Conservation (phyloP, 2,113 vertebrate species). For the Percopsis transmontana region DNA sequence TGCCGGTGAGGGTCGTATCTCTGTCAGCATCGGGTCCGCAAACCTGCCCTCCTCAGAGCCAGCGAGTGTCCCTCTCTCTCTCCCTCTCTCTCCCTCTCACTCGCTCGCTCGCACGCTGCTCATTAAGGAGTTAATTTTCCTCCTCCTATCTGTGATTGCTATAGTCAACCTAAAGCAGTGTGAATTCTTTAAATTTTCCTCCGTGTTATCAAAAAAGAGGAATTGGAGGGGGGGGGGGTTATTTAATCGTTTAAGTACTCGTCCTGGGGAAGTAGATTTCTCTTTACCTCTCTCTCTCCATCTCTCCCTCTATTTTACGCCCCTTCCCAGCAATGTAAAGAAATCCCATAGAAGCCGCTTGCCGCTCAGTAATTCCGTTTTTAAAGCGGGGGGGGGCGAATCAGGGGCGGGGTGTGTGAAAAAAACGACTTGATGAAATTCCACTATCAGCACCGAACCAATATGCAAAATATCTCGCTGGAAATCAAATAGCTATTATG, state of each 20-base stretch:
- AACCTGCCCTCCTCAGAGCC: constrained; percentile 63
- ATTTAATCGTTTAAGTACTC: constrained; percentile 83
- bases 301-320: constrained; percentile 14
- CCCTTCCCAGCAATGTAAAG: constrained; percentile 82
- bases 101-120: constrained; percentile 59
- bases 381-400: constrained; percentile 71
- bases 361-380: constrained; percentile 93
- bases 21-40: constrained; percentile 40
- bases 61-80: constrained; percentile 43
- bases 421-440: constrained; percentile 98
- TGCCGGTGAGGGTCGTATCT: constrained; percentile 46
- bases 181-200: constrained; percentile 81
- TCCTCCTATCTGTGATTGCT: constrained; percentile 79
- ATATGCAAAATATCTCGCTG: constrained; percentile 99
- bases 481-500: constrained; percentile 99
- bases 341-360: constrained; percentile 78
- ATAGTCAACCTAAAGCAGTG: constrained; percentile 82
- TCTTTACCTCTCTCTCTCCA: constrained; percentile 49
- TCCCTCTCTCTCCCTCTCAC: constrained; percentile 16
- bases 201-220: constrained; percentile 79
- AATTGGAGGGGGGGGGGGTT: constrained; percentile 71
- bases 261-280: constrained; percentile 81
- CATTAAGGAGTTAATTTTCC: constrained; percentile 87
- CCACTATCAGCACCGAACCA: constrained; percentile 98
- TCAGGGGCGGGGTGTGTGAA: constrained; percentile 53